Evolutionary conservation across 2,113 vertebrate species (phyloP), one percentile per base, ranked within the genome.

Genomic region (Pseudopodoces humilis): DNA sequence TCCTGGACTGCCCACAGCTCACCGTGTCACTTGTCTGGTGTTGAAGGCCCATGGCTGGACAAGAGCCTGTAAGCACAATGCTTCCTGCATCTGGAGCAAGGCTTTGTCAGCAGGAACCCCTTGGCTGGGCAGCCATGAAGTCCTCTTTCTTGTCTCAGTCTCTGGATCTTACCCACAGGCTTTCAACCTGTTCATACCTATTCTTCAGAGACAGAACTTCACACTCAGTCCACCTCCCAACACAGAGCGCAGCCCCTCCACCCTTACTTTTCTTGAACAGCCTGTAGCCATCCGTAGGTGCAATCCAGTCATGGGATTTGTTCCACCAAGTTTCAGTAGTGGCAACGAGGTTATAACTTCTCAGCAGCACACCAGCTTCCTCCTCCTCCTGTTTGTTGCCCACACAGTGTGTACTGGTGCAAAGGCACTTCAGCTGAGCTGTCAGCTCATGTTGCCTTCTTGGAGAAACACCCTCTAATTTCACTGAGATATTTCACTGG

Each of bases 21-120:
- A 0, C 50, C 0, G 0, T 28, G 10, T 35, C 31, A 27, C 43
- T 58, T 72, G 37, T 31, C 44, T 15, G 13, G 27, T 2, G 1
- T 1, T 44, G 35, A 44, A 58, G 27, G 28, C 12, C 15, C 9
- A 8, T 10, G 20, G 35, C 11, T 6, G 3, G 41, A 25, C 6
- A 4, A 16, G 24, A 63, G 19, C 37, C 37, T 24, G 33, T 7
- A 13, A 37, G 19, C 13, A 37, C 15, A 15, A 13, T 41, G 41
- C 12, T 37, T 52, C 30, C 31, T 16, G n/a, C 24, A 20, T n/a
- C 10, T 39, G 23, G 35, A 72, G 21, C 16, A 37, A 49, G 47
- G n/a, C 25, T 22, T 71, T 44, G 19, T 16, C 86, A 50, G 13
- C 7, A 50, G 27, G 27, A 33, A 24, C 44, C 10, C 33, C 24